Evolutionary conservation across 37 sponge, comb jelly and placozoan genomes (phyloP), one percentile per base, ranked within the genome.

Genomic region (Haliclona indistincta): DNA sequence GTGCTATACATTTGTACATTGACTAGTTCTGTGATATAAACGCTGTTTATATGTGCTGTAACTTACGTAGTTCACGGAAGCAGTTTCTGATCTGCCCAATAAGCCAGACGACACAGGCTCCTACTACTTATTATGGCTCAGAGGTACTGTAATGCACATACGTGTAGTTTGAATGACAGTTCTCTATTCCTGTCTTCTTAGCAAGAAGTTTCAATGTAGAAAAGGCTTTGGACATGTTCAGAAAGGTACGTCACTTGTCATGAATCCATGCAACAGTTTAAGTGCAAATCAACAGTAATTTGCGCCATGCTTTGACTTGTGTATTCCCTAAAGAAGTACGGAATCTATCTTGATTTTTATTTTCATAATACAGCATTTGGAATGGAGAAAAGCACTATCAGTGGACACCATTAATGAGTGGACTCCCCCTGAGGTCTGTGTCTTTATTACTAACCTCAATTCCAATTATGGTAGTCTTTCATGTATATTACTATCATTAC

Each of bases 221-320:
- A 2, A 74, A 84, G 30, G 54, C 91, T 38, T 81, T 81, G 55
- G 53, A 75, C 0, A 75, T 76, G 78, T 28, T 85, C 29, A 65
- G 86, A 47, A 81, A 81, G 32, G 91, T 90, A 22, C 56, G 81
- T 41, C n/a, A n/a, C n/a, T n/a, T n/a, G n/a, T n/a, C n/a, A n/a
- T n/a, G n/a, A n/a, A n/a, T n/a, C n/a, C n/a, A n/a, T n/a, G n/a
- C n/a, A n/a, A n/a, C n/a, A n/a, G n/a, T n/a, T n/a, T n/a, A 4
- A 66, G 22, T 11, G 22, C 4, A n/a, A 26, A 51, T 13, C 23
- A 73, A 3, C 28, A 47, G 8, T 47, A 17, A 47, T 17, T 47
- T 17, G 13, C 13, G 8, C 13, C 49, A 8, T 47, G 13, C 13
- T 47, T 8, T 47, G 8, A 13, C 49, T 8, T 47, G 8, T 47